Conservation (phyloP, 1,140 invertebrate species). For the Bactericera cockerelli region DNA sequence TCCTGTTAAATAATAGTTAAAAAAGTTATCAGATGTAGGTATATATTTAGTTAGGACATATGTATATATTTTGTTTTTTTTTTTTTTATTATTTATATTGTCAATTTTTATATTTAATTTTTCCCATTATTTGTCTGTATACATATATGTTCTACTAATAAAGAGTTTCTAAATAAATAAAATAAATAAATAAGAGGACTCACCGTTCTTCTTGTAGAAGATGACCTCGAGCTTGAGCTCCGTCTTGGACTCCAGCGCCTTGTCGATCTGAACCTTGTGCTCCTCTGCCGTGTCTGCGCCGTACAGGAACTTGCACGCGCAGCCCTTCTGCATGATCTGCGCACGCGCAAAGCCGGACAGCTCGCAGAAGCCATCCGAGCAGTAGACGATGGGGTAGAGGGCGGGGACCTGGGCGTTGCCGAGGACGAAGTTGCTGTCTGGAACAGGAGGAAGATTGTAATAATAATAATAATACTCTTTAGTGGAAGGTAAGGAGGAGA, state of each 20-base stretch:
- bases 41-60: too few species aligned
- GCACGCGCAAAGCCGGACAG: conserved; percentile 84
- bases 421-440: conserved; percentile 96
- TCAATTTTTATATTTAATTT: too few species aligned
- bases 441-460: conserved; percentile 29
- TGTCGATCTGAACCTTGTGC: conserved; percentile 74
- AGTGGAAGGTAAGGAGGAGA: too few species aligned
- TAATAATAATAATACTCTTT: too few species aligned
- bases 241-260: conserved; percentile 70
- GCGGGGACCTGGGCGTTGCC: conserved; percentile 86
- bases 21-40: too few species aligned
- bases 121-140: too few species aligned
- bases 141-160: too few species aligned
- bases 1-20: too few species aligned
- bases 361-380: conserved; percentile 94
- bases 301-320: conserved; percentile 90
- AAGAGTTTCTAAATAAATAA: too few species aligned
- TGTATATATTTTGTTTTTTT: too few species aligned
- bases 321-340: conserved; percentile 93
- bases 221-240: conserved; percentile 87
- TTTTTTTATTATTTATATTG: too few species aligned
- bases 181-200: too few species aligned
- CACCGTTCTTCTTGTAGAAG: conserved; percentile 89
- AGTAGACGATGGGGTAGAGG: conserved; percentile 89
- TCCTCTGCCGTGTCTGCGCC: conserved; percentile 79